These are phyloP conservation scores for Leptobrachium leishanense DNA, from an alignment of 2,113 vertebrate genomes.

Conservation along the genomic window DNA sequence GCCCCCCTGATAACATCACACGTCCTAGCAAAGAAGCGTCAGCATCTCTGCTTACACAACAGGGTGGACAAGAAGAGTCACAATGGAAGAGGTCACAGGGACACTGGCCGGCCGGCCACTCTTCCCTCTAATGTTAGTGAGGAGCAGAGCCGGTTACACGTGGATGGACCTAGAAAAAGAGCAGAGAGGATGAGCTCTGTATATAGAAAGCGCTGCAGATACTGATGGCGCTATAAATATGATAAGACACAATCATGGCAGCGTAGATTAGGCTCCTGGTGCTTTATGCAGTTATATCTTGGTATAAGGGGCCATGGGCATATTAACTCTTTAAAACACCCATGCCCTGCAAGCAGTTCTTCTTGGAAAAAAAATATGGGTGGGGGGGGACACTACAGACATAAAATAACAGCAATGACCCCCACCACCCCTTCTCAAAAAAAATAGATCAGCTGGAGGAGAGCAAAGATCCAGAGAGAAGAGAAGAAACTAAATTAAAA, in stretches of 20 bases:
- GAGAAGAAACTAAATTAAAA: background rate
- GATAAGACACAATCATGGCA: no score
- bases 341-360: background rate
- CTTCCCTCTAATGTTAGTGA: slow-evolving; percentile 59
- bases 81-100: slow-evolving; percentile 45
- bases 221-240: no score
- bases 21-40: slow-evolving; percentile 7
- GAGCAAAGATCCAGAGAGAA: background rate
- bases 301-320: no score
- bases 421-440: background rate
- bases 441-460: background rate
- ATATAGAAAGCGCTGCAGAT: no score
- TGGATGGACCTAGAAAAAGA: slow-evolving; percentile 51
- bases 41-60: slow-evolving; percentile 21
- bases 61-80: slow-evolving; percentile 52
- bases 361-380: background rate
- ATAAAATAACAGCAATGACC: background rate
- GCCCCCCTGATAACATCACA: fast-evolving
- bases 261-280: no score
- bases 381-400: background rate
- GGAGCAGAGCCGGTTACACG: slow-evolving; percentile 57
- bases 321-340: background rate
- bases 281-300: no score
- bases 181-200: slow-evolving; percentile 18
- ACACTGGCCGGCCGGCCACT: slow-evolving; percentile 55